phyloP scores from a whole-genome alignment of 1,140 invertebrate genomes.

The Drosophila willistoni region DNA sequence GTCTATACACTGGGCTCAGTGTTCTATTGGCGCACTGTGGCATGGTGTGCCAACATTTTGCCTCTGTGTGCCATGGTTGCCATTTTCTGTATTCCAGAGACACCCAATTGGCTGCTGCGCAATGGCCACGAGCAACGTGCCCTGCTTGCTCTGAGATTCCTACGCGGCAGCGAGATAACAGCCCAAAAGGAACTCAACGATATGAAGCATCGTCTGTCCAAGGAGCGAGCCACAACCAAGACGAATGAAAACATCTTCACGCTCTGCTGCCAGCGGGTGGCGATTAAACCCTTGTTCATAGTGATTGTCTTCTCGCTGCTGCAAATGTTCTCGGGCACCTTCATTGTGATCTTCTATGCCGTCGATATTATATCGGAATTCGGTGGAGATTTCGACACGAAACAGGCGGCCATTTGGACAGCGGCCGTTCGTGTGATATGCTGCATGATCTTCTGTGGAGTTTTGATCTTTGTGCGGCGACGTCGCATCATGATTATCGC shows the following conservation, averaged over 20 bases:
- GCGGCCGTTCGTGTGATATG: conserved; percentile 86
- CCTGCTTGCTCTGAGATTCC: conserved; percentile 86
- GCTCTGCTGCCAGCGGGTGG: conserved; percentile 84
- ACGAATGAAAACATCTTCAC: conserved; percentile 84
- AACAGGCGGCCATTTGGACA: conserved; percentile 87
- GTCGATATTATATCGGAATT: conserved; percentile 87
- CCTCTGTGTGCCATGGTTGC: conserved; percentile 85
- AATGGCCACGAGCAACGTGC: conserved; percentile 86
- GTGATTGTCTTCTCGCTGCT: conserved; percentile 88
- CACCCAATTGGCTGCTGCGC: conserved; percentile 88
- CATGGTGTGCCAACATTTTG: conserved; percentile 86
- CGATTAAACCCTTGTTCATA: conserved; percentile 88
- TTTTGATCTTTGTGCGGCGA: conserved; percentile 86
- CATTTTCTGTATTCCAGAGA: conserved; percentile 88
- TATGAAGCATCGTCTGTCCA: conserved; percentile 81
- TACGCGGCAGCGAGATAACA: conserved; percentile 86
- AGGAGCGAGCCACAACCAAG: conserved; percentile 83
- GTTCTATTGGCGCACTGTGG: conserved; percentile 87
- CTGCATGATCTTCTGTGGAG: conserved; percentile 86
- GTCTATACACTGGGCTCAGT: conserved; percentile 87
- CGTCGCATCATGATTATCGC: conserved; percentile 87
- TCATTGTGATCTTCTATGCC: conserved; percentile 89
- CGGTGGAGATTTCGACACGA: conserved; percentile 83
- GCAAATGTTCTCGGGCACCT: conserved; percentile 89
- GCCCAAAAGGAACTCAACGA: conserved; percentile 82